Percentiles rank a stretch among this genome's conserved stretches.
Evolutionary conservation across 2,113 vertebrate genomes (phyloP).

Genomic region (Tauraco erythrolophus): DNA sequence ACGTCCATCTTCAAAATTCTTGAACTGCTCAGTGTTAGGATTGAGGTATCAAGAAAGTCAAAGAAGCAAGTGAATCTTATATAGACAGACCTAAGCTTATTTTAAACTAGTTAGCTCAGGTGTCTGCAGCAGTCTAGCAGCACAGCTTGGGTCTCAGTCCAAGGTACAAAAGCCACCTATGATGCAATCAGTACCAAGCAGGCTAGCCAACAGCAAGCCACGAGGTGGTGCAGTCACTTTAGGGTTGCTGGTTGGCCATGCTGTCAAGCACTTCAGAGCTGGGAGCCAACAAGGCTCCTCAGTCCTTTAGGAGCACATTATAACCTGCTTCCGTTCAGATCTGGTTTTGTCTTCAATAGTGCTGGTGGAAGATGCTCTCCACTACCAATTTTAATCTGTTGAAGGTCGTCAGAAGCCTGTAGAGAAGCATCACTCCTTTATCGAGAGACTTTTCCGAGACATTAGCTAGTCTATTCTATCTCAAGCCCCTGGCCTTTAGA

Average conservation of each 20-base stretch:
- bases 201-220: background rate
- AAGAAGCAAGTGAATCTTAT: background rate
- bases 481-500: conserved; percentile 25
- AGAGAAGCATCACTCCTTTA: background rate
- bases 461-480: background rate
- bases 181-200: background rate
- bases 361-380: background rate
- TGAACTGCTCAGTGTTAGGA: background rate
- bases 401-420: conserved; percentile 18
- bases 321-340: background rate
- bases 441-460: background rate
- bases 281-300: background rate
- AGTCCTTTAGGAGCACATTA: background rate
- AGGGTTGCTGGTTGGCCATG: background rate
- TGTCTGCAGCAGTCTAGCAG: background rate
- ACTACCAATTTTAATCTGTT: background rate
- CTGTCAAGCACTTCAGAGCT: background rate
- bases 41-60: background rate
- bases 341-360: background rate
- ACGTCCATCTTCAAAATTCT: background rate
- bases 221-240: background rate
- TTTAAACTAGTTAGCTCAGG: background rate
- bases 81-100: background rate
- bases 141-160: background rate
- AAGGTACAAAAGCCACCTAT: background rate